These are phyloP conservation scores for Drosophila gunungcola DNA, from an alignment of 1,140 invertebrate species.

Conservation along the genomic window DNA sequence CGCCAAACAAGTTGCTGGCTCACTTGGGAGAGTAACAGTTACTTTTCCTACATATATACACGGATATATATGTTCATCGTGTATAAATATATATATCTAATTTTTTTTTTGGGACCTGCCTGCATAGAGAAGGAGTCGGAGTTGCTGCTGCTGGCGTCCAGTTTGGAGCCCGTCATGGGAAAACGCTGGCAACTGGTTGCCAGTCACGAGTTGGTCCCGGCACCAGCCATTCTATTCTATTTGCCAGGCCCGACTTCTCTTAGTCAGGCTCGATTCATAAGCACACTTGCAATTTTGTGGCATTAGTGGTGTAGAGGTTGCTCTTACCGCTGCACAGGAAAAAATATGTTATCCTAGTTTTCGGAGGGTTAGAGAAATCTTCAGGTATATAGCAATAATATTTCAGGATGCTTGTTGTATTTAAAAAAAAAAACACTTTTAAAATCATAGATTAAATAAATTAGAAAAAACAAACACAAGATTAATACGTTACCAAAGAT, in stretches of 20 bases:
- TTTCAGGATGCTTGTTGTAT: no score
- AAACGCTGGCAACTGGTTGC: constrained; percentile 70
- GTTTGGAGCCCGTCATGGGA: constrained; percentile 60
- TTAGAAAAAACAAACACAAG: no score
- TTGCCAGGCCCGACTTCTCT: constrained; percentile 33
- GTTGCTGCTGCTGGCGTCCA: constrained; percentile 53
- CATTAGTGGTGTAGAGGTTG: constrained; percentile 36
- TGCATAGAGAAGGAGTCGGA: constrained; percentile 28
- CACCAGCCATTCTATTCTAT: constrained; percentile 63
- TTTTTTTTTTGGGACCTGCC: constrained; percentile 51
- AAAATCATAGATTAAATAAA: no score
- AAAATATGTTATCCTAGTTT: not conserved
- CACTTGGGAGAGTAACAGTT: constrained; percentile 74
- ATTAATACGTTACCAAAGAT: no score
- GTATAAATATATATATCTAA: constrained; percentile 17
- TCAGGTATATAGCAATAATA: no score
- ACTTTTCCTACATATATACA: constrained; percentile 64
- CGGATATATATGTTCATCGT: constrained; percentile 27
- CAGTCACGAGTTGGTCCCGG: constrained; percentile 69
- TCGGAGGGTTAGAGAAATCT: no score
- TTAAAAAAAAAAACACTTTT: no score
- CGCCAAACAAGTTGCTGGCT: constrained; percentile 72
- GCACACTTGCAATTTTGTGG: constrained; percentile 73
- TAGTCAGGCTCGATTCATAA: constrained; percentile 71
- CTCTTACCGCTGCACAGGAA: not conserved